phyloP scores from a whole-genome alignment of 2,113 vertebrate genomes.

The Saguinus imperator region DNA sequence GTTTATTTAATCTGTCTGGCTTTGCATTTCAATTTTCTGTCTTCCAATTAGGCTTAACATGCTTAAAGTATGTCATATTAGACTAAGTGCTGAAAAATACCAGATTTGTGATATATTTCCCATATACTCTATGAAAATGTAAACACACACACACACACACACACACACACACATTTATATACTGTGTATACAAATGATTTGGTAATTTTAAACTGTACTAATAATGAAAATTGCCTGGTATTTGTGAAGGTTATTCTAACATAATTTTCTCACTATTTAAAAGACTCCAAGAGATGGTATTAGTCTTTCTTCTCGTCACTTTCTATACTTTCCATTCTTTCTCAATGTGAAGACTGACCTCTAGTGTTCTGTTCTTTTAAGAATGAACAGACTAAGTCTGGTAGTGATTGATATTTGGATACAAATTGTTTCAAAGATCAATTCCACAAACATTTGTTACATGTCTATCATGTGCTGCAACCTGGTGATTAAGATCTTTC shows the following conservation, averaged over 20 bases:
- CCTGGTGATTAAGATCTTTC: background rate
- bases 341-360: slow-evolving; percentile 81
- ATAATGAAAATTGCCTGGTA: background rate
- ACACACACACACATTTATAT: background rate
- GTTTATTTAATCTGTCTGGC: background rate
- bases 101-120: background rate
- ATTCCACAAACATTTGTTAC: background rate
- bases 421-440: background rate
- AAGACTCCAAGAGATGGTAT: background rate
- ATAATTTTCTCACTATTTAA: background rate
- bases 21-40: background rate
- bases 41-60: background rate
- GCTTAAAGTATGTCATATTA: background rate
- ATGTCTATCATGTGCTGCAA: background rate
- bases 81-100: background rate
- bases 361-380: slow-evolving; percentile 80
- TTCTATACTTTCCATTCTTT: background rate
- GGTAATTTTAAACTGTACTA: background rate
- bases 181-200: background rate
- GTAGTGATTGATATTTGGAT: background rate
- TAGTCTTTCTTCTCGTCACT: background rate
- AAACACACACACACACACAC: background rate
- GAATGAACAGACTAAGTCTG: background rate
- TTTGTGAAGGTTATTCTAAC: background rate
- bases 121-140: background rate